These are phyloP conservation scores for Calyptommatus sinebrachiatus DNA, from an alignment of 2,113 vertebrate species.

Conservation along the genomic window DNA sequence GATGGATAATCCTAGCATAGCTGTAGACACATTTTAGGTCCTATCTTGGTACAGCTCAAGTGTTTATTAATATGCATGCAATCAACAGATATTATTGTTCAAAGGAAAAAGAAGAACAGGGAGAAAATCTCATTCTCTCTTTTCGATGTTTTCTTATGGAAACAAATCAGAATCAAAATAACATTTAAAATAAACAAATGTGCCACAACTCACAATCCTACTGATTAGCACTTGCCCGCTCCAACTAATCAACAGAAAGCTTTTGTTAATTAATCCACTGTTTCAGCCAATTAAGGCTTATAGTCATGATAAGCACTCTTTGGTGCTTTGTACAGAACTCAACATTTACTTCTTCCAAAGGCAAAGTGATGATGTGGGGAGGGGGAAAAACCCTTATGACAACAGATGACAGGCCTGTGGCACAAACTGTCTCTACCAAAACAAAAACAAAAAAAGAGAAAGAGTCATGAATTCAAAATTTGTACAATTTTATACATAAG, in stretches of 20 bases:
- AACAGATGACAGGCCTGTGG: neutral
- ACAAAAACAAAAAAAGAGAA: neutral
- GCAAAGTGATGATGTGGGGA: neutral
- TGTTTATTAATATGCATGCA: neutral
- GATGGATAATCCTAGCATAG: no score
- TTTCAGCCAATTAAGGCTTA: constrained; percentile 6
- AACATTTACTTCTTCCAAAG: neutral
- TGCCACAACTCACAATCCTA: neutral
- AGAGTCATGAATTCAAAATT: neutral
- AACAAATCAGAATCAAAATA: neutral
- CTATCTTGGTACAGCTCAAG: no score
- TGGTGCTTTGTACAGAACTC: neutral
- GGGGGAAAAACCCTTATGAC: neutral
- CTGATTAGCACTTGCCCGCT: constrained; percentile 1
- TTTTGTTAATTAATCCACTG: constrained; percentile 13
- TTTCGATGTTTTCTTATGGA: neutral
- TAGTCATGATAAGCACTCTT: constrained; percentile 1
- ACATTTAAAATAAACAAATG: neutral
- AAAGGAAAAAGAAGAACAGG: neutral
- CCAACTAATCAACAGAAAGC: constrained; percentile 1
- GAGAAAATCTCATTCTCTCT: neutral
- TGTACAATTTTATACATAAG: neutral
- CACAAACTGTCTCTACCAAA: neutral
- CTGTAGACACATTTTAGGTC: no score
- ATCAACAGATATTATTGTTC: constrained; percentile 3